Evolutionary conservation across 2,888 invertebrate genomes (phyloP), one percentile per base, ranked within the genome.

Genomic region (Pammene fasciana): DNA sequence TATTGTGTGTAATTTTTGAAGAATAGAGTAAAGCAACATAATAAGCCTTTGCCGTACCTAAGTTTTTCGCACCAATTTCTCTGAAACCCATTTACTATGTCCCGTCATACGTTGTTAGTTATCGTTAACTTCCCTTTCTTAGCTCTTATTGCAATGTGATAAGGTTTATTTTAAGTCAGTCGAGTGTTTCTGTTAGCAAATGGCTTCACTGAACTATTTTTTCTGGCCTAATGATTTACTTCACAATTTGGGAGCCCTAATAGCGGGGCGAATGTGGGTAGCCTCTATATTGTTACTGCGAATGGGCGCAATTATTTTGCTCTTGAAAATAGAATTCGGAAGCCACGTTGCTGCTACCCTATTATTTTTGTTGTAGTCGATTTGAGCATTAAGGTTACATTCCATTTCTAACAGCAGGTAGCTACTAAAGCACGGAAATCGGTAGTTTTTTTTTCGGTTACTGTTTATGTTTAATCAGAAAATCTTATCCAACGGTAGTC

Each of bases 191-290:
- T 50, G 50, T 13, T 50, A 18, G 50, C 10, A 50, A 9, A 13
- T 18, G 46, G 60, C 36, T 62, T n/a, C 38, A 62, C 38, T 62
- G 62, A 62, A 62, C 50, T 52, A 62, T 62, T 18, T 62, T 62
- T 62, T 62, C 62, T 62, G 34, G 36, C 45, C 45, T 45, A 67
- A 54, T 54, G 54, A 65, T 18, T 65, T 26, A 60, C 45, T 60
- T 41, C 50, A 67, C 18, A 60, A 50, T 65, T 55, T 6, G 16
- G 9, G 55, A 45, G 34, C 38, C 62, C 54, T 65, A 54, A 54
- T 65, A 34, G 45, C n/a, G 45, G 45, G 26, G 59, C 13, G 10
- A n/a, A 34, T n/a, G 43, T 6, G 26, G 45, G 59, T 9, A 13
- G 3, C 13, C 14, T 34, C 59, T 26, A 45, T 59, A 45, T 45